Evolutionary conservation across 2,888 invertebrate genomes (phyloP), one percentile per base, ranked within the genome.

Genomic region (Griposia aprilina): DNA sequence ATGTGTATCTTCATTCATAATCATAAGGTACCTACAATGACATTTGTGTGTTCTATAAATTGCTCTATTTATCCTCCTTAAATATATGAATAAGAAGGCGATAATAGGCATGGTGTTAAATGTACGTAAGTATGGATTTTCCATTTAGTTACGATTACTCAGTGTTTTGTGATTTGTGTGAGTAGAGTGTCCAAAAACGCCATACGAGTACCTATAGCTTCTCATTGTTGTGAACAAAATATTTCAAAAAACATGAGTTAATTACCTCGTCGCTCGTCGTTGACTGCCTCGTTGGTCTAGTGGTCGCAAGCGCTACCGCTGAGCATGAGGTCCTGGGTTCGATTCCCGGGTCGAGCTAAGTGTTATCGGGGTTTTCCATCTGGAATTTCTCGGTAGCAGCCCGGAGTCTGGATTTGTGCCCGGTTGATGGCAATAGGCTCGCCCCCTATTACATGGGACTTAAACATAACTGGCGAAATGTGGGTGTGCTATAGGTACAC

Each of bases 101-200:
- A 75, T 65, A 77, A 70, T 66, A 55, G 10, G 15, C 59, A 80
- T 75, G 57, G 50, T 66, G 26, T 30, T 65, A 67, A 15, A 11
- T 26, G 7, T 63, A 74, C 6, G 17, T 71, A 50, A 23, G 8
- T 45, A 74, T 59, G 80, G 80, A 30, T 65, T 84, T 75, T 57
- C 72, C 81, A 45, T 60, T 57, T 65, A 26, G 26, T 73, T 63
- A 74, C 10, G 48, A 59, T 74, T 82, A 84, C 63, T 75, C 62
- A 80, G 30, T 41, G 10, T 57, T 17, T 68, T 63, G 23, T 57
- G 10, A 57, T 10, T 59, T 55, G 63, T n/a, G 70, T 80, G 26
- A 72, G 41, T 68, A 63, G 30, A 30, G 15, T 65, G 20, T 63
- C 57, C 68, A 59, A 52, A 73, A 77, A 81, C 17, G 17, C 23